These are phyloP conservation scores for Pleuronectes platessa DNA, from an alignment of 2,113 vertebrate genomes.

Conservation along the genomic window DNA sequence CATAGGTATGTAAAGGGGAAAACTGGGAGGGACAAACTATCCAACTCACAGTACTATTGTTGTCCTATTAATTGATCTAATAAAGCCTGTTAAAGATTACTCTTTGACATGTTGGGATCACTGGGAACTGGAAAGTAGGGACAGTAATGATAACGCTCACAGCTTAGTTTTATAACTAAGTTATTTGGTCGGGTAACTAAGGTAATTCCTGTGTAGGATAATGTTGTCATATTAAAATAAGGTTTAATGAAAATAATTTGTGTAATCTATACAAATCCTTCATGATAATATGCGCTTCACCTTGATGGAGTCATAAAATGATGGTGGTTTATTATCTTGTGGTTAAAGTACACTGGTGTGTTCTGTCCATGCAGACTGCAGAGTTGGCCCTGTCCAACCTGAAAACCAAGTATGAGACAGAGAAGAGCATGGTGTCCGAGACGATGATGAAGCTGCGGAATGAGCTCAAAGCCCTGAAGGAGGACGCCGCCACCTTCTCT, in stretches of 20 bases:
- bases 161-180: not conserved
- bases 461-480: slow-evolving; percentile 88
- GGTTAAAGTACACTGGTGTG: not conserved
- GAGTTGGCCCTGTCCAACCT: slow-evolving; percentile 87
- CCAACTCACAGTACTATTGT: not conserved
- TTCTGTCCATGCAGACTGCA: slow-evolving; percentile 78
- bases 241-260: not conserved
- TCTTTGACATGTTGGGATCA: no score
- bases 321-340: not conserved
- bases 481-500: slow-evolving; percentile 89
- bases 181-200: no score
- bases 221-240: not conserved
- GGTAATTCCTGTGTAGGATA: not conserved
- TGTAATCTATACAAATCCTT: not conserved
- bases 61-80: not conserved
- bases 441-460: slow-evolving; percentile 88
- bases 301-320: not conserved
- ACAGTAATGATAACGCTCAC: not conserved
- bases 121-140: not conserved
- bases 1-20: not conserved
- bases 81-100: not conserved
- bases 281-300: not conserved
- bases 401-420: slow-evolving; percentile 87
- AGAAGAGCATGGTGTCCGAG: slow-evolving; percentile 87
- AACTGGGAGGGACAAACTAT: not conserved